phyloP scores from a whole-genome alignment of 2,797 vertebrate species.

The Siniperca obscura region DNA sequence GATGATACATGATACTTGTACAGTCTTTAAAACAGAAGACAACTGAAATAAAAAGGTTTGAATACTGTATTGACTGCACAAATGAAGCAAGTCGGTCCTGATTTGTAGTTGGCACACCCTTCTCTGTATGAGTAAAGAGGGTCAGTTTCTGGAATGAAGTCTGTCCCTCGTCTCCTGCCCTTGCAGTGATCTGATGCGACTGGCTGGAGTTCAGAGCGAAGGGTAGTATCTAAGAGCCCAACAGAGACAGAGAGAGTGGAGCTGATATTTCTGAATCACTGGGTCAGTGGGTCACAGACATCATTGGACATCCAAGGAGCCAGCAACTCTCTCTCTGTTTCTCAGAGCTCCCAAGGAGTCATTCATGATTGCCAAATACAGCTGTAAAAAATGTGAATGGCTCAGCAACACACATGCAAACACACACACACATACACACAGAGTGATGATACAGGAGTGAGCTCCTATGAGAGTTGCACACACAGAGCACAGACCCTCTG shows the following conservation, averaged over 20 bases:
- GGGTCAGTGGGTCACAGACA: constrained; percentile 83
- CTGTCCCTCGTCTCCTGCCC: constrained; percentile 70
- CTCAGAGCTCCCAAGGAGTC: constrained; percentile 59
- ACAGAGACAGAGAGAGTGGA: constrained; percentile 64
- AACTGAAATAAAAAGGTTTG: background rate
- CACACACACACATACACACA: constrained; percentile 29
- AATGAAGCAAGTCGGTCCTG: constrained; percentile 23
- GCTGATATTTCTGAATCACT: constrained; percentile 80
- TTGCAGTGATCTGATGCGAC: constrained; percentile 70
- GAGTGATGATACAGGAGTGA: constrained; percentile 55
- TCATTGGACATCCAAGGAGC: constrained; percentile 69
- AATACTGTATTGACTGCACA: background rate
- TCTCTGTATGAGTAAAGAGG: constrained; percentile 24
- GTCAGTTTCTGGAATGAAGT: constrained; percentile 57
- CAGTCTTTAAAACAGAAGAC: background rate
- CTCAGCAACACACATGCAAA: constrained; percentile 38
- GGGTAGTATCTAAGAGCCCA: constrained; percentile 68
- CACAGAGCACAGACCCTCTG: constrained; percentile 75
- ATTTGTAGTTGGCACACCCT: constrained; percentile 22
- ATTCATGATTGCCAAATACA: constrained; percentile 59
- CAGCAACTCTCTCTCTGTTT: constrained; percentile 53
- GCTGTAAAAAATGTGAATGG: constrained; percentile 44
- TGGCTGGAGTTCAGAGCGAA: constrained; percentile 70
- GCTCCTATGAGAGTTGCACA: constrained; percentile 69
- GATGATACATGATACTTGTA: background rate